These are phyloP conservation scores for Tenebrosternarchus preto DNA, from an alignment of 2,113 vertebrate genomes.

Conservation along the genomic window DNA sequence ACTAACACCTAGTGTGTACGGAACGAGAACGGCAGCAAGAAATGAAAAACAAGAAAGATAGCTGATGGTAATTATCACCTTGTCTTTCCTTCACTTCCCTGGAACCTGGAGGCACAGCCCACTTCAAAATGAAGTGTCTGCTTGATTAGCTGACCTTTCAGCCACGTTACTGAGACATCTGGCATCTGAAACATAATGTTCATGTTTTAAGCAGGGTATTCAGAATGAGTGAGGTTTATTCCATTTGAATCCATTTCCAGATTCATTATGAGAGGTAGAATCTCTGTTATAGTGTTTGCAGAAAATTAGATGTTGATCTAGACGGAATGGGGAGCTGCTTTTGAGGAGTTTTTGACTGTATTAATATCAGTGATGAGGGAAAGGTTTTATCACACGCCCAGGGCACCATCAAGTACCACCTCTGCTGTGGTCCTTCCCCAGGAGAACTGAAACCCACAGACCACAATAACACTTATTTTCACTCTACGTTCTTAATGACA, in stretches of 20 bases:
- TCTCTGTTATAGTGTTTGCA: background rate
- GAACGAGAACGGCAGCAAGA: conserved; percentile 21
- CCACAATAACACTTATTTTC: conserved; percentile 2
- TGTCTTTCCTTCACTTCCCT: conserved; percentile 10
- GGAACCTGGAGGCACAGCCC: conserved; percentile 3
- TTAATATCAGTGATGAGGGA: background rate
- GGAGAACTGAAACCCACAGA: conserved; percentile 30
- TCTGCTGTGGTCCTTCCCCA: conserved; percentile 1
- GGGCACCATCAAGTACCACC: conserved; percentile 49
- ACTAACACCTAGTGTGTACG: conserved; percentile 31
- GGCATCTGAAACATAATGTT: background rate
- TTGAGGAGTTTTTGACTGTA: background rate
- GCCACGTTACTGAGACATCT: background rate
- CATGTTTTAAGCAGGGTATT: conserved; percentile 9
- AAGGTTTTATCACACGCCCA: conserved; percentile 8
- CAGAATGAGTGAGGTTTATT: background rate
- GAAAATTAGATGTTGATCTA: conserved; percentile 1
- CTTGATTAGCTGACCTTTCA: conserved; percentile 17
- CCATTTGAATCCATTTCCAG: background rate
- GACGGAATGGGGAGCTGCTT: background rate
- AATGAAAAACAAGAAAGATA: background rate
- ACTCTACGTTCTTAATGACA: conserved; percentile 47
- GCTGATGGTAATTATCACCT: conserved; percentile 22
- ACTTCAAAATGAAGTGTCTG: conserved; percentile 11
- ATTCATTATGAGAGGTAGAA: background rate